phyloP scores from a whole-genome alignment of 1,140 invertebrate genomes.

The Amphibalanus amphitrite region DNA sequence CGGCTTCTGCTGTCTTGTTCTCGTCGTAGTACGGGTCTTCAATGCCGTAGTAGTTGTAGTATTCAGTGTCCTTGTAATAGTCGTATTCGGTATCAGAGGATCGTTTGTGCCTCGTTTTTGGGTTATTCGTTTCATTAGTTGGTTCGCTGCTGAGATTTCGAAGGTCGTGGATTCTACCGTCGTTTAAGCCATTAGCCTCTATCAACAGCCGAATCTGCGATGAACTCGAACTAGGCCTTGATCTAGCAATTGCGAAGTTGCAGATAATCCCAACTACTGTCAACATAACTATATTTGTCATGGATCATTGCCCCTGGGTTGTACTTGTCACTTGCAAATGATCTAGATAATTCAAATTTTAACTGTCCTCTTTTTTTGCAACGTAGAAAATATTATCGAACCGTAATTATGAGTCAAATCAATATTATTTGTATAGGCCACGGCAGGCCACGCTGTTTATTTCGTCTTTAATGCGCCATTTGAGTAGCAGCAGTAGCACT shows the following conservation, averaged over 20 bases:
- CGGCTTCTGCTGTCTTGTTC: not conserved
- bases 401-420: not conserved
- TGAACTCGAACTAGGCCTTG: not conserved
- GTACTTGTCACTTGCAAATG: not conserved
- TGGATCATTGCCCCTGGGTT: not conserved
- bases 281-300: not conserved
- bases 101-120: not conserved
- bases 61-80: not conserved
- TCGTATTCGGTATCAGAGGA: not conserved
- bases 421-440: not conserved
- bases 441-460: not conserved
- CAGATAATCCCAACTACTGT: not conserved
- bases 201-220: not conserved
- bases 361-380: too few relatives aligned
- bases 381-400: not conserved
- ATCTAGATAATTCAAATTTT: too few relatives aligned
- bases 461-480: not conserved
- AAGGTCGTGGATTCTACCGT: not conserved
- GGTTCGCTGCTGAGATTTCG: not conserved
- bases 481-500: too few relatives aligned
- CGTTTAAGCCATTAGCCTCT: not conserved
- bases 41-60: slow-evolving; percentile 2
- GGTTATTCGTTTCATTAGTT: not conserved
- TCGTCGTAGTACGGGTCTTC: not conserved
- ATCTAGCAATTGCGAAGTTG: not conserved